A percentile compares a stretch with the other conserved stretches of the same genome.
phyloP scores from a whole-genome alignment of 2,113 vertebrate genomes.

The Prochilodus magdalenae region DNA sequence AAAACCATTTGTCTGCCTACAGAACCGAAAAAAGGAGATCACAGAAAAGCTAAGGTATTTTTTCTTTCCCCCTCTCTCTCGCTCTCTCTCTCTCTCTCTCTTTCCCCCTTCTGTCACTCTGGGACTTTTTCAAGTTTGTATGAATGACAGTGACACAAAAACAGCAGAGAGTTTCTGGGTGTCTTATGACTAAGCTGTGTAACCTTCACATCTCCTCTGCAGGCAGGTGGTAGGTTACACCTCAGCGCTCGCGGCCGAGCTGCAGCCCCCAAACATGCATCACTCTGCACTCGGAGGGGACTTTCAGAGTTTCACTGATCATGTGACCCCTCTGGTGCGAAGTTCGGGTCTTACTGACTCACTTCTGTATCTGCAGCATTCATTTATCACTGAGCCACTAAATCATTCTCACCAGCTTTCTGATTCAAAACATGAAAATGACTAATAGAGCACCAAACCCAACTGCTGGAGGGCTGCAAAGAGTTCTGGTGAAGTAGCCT shows the following conservation, averaged over 20 bases:
- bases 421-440: background rate
- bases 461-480: background rate
- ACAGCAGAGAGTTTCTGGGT: slow-evolving; percentile 14
- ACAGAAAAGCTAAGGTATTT: background rate
- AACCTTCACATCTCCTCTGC: slow-evolving; percentile 17
- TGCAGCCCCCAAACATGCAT: background rate
- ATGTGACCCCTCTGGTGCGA: background rate
- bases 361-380: slow-evolving; percentile 4
- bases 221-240: slow-evolving; percentile 36
- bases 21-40: background rate
- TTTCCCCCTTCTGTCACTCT: background rate
- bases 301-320: slow-evolving; percentile 7
- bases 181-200: slow-evolving; percentile 39
- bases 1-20: too few species aligned
- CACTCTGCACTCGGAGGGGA: background rate
- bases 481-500: background rate
- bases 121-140: slow-evolving; percentile 26
- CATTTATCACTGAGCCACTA: background rate
- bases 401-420: background rate
- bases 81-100: background rate
- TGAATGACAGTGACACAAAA: slow-evolving; percentile 13
- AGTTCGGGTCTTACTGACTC: background rate
- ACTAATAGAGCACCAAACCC: slow-evolving; percentile 1
- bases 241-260: slow-evolving; percentile 29
- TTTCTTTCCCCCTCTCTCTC: too few species aligned